Evolutionary conservation across 2,888 invertebrate genomes (phyloP).

Genomic region (Melinopterus prodromus): DNA sequence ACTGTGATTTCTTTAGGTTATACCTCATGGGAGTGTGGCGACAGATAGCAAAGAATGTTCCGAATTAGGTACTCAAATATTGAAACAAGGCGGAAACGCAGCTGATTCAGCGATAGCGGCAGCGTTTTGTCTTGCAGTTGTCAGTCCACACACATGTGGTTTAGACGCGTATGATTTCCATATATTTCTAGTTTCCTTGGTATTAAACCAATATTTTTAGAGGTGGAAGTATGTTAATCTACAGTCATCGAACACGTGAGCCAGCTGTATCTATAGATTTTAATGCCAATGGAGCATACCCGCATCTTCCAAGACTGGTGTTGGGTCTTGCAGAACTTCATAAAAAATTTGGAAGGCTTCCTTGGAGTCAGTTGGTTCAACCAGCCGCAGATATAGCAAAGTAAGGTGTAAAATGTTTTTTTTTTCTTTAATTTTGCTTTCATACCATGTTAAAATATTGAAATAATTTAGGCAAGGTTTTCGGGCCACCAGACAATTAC

Average conservation of each 20-base stretch:
- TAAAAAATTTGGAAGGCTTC: conserved; percentile 63
- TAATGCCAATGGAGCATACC: conserved; percentile 55
- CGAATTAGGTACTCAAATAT: conserved; percentile 71
- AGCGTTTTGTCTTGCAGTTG: conserved; percentile 77
- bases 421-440: no score
- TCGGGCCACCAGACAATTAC: conserved; percentile 61
- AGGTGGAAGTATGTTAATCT: conserved; percentile 76
- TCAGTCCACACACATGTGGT: conserved; percentile 76
- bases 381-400: conserved; percentile 68
- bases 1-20: conserved; percentile 62
- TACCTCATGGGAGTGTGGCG: conserved; percentile 79
- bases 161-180: conserved; percentile 75
- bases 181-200: conserved; percentile 4
- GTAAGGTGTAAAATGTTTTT: conserved; percentile 49
- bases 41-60: conserved; percentile 76
- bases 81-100: conserved; percentile 77
- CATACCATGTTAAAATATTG: no score
- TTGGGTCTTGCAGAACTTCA: conserved; percentile 68
- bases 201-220: conserved; percentile 60
- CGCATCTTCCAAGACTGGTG: conserved; percentile 66
- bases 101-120: conserved; percentile 80
- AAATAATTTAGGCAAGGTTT: conserved; percentile 61
- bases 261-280: conserved; percentile 69
- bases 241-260: conserved; percentile 70
- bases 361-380: conserved; percentile 68